These are phyloP conservation scores for Cacatua alba DNA, from an alignment of 2,113 vertebrate genomes.

Conservation along the genomic window DNA sequence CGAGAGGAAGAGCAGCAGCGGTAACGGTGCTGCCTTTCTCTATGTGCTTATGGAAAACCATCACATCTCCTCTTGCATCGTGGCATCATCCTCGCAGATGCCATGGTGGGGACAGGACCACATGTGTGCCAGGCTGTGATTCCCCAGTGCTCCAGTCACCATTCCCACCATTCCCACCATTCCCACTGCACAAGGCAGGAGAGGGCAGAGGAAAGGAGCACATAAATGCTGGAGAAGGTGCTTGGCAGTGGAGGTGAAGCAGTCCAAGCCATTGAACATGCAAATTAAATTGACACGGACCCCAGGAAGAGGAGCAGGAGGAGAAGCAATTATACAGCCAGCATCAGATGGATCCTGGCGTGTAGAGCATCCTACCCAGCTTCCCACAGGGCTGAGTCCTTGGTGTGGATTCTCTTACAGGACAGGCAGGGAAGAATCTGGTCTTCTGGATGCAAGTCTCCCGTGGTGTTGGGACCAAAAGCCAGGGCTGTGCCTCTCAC, in stretches of 20 bases:
- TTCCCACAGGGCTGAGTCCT: background rate
- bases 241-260: background rate
- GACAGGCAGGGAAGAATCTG: background rate
- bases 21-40: background rate
- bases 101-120: rapidly evolving
- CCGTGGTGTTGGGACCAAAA: rapidly evolving
- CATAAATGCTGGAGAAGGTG: background rate
- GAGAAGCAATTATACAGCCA: background rate
- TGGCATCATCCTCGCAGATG: background rate
- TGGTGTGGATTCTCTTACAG: background rate
- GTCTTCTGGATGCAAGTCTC: background rate
- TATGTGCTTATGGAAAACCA: rapidly evolving
- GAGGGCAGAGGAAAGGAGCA: background rate
- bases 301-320: background rate
- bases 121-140: rapidly evolving
- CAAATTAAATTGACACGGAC: background rate
- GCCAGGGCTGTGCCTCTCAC: background rate
- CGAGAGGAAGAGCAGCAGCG: background rate
- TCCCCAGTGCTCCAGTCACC: background rate
- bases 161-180: rapidly evolving
- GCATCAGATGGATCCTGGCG: background rate
- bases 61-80: rapidly evolving
- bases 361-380: background rate
- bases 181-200: background rate
- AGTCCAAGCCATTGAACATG: background rate